Evolutionary conservation across 1,140 invertebrate genomes (phyloP).

Genomic region (Triops longicaudatus): DNA sequence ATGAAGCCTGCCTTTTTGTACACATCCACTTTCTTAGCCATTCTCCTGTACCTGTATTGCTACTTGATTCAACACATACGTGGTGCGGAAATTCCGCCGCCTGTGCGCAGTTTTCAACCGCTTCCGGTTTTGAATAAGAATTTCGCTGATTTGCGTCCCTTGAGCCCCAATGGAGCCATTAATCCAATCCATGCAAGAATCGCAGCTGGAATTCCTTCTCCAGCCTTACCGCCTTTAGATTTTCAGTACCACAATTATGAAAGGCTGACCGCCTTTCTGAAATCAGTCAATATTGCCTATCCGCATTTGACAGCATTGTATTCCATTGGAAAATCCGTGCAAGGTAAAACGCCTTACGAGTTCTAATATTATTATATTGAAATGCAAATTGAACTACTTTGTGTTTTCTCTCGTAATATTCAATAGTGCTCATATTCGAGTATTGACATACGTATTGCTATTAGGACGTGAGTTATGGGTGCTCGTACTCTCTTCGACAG

Average conservation of each 20-base stretch:
- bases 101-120: not conserved
- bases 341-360: constrained; percentile 53
- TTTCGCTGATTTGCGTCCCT: not conserved
- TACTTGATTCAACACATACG: constrained; percentile 40
- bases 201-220: not conserved
- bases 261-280: constrained; percentile 70
- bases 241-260: constrained; percentile 86
- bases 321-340: constrained; percentile 85
- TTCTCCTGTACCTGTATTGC: constrained; percentile 41
- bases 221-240: constrained; percentile 43
- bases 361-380: not conserved
- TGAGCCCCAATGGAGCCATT: not conserved
- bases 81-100: constrained; percentile 31
- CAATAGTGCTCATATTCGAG: too few species aligned
- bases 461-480: constrained; percentile 86
- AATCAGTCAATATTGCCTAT: constrained; percentile 64
- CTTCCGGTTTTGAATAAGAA: not conserved
- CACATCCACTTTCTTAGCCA: constrained; percentile 39
- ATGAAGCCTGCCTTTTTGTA: constrained; percentile 43
- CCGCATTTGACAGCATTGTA: constrained; percentile 79
- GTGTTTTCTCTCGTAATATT: not conserved
- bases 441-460: constrained; percentile 25
- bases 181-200: not conserved
- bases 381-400: not conserved
- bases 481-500: constrained; percentile 81